Base-by-base conservation (phyloP, 2,113 vertebrate species). In the Carettochelys insculpta region DNA sequence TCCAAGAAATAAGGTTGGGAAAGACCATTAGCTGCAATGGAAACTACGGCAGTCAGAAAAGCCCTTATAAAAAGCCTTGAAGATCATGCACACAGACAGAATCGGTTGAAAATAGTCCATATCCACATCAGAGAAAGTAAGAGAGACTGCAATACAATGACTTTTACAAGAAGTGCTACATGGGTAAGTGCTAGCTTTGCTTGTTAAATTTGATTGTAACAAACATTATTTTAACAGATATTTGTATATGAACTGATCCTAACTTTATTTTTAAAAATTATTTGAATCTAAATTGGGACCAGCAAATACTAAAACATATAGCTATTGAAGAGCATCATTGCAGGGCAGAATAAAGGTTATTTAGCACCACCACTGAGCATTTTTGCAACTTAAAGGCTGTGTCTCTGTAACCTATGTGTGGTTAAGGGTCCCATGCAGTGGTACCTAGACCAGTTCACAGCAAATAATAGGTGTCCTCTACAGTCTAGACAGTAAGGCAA, bases 61-160 rank as follows among this genome's bases (percentile, higher is more conserved):
- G 56, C 75, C 47, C 73, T 85, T 96, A 96, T 96, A 97, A 95
- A 96, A 94, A 53, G 79, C 87, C 87, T 85, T 90, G n/a, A 77
- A 82, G 56, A 77, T 83, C 48, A 47, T 2, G 16, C 80, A 54
- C 50, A 58, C 71, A 89, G 80, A 89, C 77, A 96, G 5, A 53
- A 71, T 77, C 90, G 71, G n/a, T 11, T 45, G 41, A 1, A 65
- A 77, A 75, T 43, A 92, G 8, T 61, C 81, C 34, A 51, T 47
- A 48, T 13, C 27, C 90, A 73, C 77, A 88, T 10, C 84, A 85
- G 83, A 50, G 2, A 1, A 83, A 77, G 22, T 1, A 65, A 56
- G 5, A 92, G 27, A 77, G 77, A 10, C 56, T 50, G 31, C 83
- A 81, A 6, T 50, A 89, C 51, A 53, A 96, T 95, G 95, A 50